Evolutionary conservation across 2,797 vertebrate genomes (phyloP).

Genomic region (Rhynchonycteris naso): DNA sequence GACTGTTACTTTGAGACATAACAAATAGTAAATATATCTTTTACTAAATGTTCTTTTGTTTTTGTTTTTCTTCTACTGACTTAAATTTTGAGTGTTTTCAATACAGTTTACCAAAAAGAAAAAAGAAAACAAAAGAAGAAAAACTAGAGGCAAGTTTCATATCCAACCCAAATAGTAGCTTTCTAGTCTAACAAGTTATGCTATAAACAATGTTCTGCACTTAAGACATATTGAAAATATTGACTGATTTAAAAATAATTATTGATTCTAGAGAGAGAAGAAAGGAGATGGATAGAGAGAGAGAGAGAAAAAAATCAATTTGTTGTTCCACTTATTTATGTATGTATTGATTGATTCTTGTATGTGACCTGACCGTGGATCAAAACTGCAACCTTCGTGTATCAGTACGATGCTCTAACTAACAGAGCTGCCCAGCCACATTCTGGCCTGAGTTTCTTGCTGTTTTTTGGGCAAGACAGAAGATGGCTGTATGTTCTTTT

Average conservation of each 20-base stretch:
- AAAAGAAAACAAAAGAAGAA: neutral
- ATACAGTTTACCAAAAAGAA: constrained; percentile 45
- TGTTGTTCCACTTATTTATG: no score
- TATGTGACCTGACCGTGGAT: no score
- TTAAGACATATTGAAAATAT: neutral
- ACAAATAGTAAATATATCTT: constrained; percentile 10
- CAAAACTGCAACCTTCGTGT: no score
- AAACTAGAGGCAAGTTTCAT: constrained; percentile 46
- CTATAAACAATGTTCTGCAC: neutral
- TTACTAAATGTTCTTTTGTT: neutral
- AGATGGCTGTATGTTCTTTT: neutral
- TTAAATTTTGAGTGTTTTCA: constrained; percentile 72
- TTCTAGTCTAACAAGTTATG: neutral
- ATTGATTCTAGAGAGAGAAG: no score
- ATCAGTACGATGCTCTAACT: no score
- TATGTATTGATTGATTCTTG: no score
- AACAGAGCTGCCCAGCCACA: no score
- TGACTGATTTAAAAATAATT: neutral
- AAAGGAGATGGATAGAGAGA: no score
- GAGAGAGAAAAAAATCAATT: no score
- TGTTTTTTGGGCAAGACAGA: neutral
- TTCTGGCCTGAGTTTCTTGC: neutral
- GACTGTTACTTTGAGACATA: constrained; percentile 74
- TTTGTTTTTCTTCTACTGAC: constrained; percentile 65
- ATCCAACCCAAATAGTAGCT: neutral